Percentiles rank a stretch among this genome's conserved stretches.
These are phyloP conservation scores for Botrylloides violaceus DNA, from an alignment of 23 tunicate species.

Conservation along the genomic window DNA sequence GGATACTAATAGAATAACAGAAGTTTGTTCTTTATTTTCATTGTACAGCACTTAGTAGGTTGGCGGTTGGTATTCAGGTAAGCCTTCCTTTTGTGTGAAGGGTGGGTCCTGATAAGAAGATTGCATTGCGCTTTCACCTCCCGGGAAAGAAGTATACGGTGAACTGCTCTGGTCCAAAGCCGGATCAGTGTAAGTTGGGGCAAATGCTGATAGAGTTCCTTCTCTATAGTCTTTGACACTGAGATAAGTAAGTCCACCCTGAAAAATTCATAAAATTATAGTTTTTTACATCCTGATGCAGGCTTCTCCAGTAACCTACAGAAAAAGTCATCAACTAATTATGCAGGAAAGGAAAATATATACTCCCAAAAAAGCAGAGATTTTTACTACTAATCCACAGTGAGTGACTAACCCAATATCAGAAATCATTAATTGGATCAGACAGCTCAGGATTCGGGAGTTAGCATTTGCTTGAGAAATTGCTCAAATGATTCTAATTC, in stretches of 20 bases:
- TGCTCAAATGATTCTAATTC: too few species aligned
- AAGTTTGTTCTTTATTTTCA: too few species aligned
- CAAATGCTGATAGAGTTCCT: slow-evolving; percentile 86
- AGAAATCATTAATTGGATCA: too few species aligned
- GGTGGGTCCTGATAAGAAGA: slow-evolving; percentile 79
- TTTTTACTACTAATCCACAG: too few species aligned
- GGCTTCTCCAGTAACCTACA: neutral
- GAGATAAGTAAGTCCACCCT: slow-evolving; percentile 83
- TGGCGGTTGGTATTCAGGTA: slow-evolving; percentile 52
- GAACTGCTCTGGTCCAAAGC: slow-evolving; percentile 64
- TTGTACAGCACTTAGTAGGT: slow-evolving; percentile 36
- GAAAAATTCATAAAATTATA: slow-evolving; percentile 6
- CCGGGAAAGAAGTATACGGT: slow-evolving; percentile 89
- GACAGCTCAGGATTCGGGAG: too few species aligned
- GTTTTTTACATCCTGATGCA: too few species aligned
- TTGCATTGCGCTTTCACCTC: slow-evolving; percentile 58
- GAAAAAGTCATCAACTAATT: neutral
- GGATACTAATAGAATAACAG: too few species aligned
- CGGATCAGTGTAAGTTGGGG: slow-evolving; percentile 82
- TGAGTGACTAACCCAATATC: too few species aligned
- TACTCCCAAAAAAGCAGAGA: too few species aligned
- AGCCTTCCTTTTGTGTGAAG: slow-evolving; percentile 27
- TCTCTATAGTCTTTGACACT: slow-evolving; percentile 79
- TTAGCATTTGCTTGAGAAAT: too few species aligned
- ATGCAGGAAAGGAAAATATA: neutral